Evolutionary conservation across 35 echinoderm and acorn worm genomes (phyloP), one percentile per base, ranked within the genome.

Genomic region (Patiria miniata): DNA sequence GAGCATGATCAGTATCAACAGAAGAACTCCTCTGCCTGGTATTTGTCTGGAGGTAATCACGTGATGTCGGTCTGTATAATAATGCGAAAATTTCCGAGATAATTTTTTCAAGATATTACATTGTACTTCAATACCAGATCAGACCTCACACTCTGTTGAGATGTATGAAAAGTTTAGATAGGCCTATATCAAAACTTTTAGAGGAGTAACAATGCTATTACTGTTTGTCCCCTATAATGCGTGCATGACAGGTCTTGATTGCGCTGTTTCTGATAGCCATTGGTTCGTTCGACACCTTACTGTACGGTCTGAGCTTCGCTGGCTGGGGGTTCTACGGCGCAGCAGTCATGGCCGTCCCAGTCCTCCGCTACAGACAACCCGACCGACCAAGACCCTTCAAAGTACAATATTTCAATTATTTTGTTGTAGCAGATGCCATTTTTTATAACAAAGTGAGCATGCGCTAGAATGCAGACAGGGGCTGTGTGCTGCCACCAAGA

Each of bases 241-340:
- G n/a, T n/a, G n/a, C n/a, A 17, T 39, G 17, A 26, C 29, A 87
- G 87, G 47, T 33, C 78, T 61, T 61, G 33, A 23, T 89, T 21
- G 90, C 80, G 7, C 79, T 92, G 89, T 73, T 85, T 7, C 22
- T 68, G 39, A 61, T 95, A 39, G 93, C 93, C 10, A 69, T 94
- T 22, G 77, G 93, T 47, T 88, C 90, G 68, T 95, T 99, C 76
- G 93, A 99, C 28, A 80, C 93, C 1, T 52, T 94, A 2, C 77
- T 99, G 12, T 91, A 99, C 51, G 94, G 91, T 59, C 94, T 94
- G 61, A 93, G 96, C 40, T 99, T 99, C 69, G 90, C 96, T 22
- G 88, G 89, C 0, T 99, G 96, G 96, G 37, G 91, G 26, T 99
- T 94, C 44, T 99, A 99, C 54, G 89, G 89, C 29, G 28, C 81